These are phyloP conservation scores for Ailurus styani DNA, from an alignment of 2,113 vertebrate species.

Conservation along the genomic window DNA sequence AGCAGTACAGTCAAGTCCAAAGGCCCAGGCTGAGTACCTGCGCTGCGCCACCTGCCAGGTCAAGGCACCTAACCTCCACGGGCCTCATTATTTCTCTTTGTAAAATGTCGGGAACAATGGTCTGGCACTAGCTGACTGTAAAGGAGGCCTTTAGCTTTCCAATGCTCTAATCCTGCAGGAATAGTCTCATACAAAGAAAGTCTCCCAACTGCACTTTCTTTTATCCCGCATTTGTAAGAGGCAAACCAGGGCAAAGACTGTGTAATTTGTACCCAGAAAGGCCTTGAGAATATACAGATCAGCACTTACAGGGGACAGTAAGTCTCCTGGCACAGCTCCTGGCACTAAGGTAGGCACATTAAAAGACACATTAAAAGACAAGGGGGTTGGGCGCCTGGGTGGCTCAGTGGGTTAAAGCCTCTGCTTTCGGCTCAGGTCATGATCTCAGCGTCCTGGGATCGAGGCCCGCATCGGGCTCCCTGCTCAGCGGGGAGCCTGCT, in stretches of 20 bases:
- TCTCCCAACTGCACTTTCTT: background rate
- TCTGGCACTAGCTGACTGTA: background rate
- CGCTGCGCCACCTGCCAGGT: background rate
- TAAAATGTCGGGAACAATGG: background rate
- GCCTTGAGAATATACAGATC: background rate
- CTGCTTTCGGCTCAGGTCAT: background rate
- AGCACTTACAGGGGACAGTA: background rate
- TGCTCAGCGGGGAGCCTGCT: background rate
- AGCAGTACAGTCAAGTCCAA: accelerated
- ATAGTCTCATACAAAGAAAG: background rate
- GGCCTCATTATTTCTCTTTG: background rate
- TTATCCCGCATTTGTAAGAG: background rate
- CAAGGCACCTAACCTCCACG: background rate
- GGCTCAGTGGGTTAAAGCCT: background rate
- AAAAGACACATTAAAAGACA: background rate
- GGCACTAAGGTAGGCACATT: background rate
- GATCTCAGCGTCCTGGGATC: background rate
- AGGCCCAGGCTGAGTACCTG: background rate
- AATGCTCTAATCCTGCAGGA: background rate
- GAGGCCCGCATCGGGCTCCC: background rate
- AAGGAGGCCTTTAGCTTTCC: background rate
- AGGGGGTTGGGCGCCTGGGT: no score
- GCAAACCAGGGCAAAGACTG: background rate
- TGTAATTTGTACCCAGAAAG: background rate
- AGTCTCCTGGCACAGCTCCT: background rate